These are phyloP conservation scores for Coelogynopora nodosa DNA, from an alignment of 2,888 invertebrate genomes.

Conservation along the genomic window DNA sequence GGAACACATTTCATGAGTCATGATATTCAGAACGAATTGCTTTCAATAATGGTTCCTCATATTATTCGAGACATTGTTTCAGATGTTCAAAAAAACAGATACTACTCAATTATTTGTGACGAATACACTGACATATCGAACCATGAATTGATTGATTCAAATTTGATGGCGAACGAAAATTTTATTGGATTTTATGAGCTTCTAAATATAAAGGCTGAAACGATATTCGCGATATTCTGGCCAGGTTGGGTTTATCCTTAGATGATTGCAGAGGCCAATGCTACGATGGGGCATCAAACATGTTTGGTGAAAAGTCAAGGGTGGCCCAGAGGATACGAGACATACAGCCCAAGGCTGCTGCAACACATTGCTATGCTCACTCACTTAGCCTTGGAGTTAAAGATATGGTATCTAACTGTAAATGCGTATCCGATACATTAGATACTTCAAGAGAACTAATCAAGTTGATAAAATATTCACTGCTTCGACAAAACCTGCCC, in stretches of 20 bases:
- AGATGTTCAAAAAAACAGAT: constrained; percentile 17
- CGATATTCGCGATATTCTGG: constrained; percentile 21
- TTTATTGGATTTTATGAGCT: constrained; percentile 35
- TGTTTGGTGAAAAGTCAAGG: constrained; percentile 23
- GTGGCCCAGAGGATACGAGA: constrained; percentile 19
- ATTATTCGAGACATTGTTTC: constrained; percentile 20
- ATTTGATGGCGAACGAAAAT: constrained; percentile 21
- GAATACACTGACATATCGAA: constrained; percentile 36
- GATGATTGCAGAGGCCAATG: constrained; percentile 37
- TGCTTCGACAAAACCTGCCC: constrained; percentile 22
- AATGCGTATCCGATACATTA: constrained; percentile 32
- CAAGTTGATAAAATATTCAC: constrained; percentile 29
- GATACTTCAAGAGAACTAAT: constrained; percentile 31
- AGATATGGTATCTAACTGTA: constrained; percentile 36
- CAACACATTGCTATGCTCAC: constrained; percentile 33
- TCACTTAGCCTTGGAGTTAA: constrained; percentile 31
- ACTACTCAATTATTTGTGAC: constrained; percentile 17
- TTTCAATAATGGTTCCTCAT: constrained; percentile 26
- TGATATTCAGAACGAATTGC: constrained; percentile 30
- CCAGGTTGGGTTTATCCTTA: constrained; percentile 26
- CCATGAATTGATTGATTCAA: constrained; percentile 19
- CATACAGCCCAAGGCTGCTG: constrained; percentile 30
- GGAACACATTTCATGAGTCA: constrained; percentile 26
- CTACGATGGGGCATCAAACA: constrained; percentile 32
- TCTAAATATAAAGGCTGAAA: constrained; percentile 26